Percentiles rank a stretch among this genome's conserved stretches.
Conservation (phyloP, 2,113 vertebrate genomes). For the Zosterops hypoxanthus region DNA sequence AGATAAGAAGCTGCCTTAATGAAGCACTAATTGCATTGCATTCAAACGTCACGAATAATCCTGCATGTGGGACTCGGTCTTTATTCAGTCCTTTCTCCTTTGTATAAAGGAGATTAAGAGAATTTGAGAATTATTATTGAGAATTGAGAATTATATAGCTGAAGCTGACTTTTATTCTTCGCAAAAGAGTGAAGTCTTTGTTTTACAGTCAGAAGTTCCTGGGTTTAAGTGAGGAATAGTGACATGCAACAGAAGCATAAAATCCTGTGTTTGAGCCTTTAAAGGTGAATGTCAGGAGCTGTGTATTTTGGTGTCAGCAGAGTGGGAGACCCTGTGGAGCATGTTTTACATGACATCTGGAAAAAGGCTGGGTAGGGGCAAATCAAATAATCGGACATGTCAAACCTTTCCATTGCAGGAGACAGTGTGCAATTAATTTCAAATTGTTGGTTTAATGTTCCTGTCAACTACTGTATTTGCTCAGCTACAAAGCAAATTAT, state of each 20-base stretch:
- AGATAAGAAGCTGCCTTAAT: constrained; percentile 67
- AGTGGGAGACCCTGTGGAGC: not conserved
- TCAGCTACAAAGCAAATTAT: not conserved
- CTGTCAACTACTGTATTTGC: not conserved
- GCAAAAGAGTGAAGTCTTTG: not conserved
- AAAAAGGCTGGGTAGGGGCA: not conserved
- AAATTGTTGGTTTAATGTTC: not conserved
- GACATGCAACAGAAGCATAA: not conserved
- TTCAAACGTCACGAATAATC: constrained; percentile 57
- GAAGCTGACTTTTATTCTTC: constrained; percentile 18
- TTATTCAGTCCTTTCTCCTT: constrained; percentile 28
- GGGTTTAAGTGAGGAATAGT: not conserved
- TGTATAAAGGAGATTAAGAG: not conserved
- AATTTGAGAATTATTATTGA: constrained; percentile 24
- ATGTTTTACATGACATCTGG: not conserved
- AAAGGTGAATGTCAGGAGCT: not conserved
- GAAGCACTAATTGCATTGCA: constrained; percentile 59
- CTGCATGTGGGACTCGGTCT: not conserved
- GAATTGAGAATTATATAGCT: not conserved
- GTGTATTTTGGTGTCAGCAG: not conserved
- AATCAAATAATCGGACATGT: not conserved
- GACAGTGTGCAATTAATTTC: not conserved
- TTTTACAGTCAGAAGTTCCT: not conserved
- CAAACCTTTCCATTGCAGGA: not conserved
- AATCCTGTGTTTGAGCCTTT: not conserved